Base-by-base conservation (phyloP, 92 coral and sea anemone species). In the Ricordea florida region DNA sequence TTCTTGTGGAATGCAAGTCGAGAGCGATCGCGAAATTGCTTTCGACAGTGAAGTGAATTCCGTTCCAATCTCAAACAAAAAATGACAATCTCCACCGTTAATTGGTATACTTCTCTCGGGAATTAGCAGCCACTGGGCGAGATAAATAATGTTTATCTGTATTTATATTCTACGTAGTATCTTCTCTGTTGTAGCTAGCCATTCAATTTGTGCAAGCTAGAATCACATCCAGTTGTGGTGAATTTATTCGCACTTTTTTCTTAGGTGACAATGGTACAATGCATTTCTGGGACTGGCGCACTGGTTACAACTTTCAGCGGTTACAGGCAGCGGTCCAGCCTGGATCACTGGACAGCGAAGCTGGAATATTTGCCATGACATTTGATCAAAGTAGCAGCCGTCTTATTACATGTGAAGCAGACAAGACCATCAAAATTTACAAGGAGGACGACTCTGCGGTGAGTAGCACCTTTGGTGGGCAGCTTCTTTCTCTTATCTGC, bases 281-380 rank as follows among this genome's bases (percentile, higher is more conserved):
- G 98, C 90, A 91, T 51, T 94, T 94, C 80, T 94, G 98, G 98
- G 98, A 94, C 69, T 94, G 98, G 98, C 89, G 86, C 66, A 94
- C 98, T 74, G 98, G 98, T 18, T 83, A 94, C 68, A 94, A 94
- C 66, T 94, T 94, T 73, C 98, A 94, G 56, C 91, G 98, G 45
- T 68, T 89, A 5, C 98, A 94, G 76, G 98, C 90, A 6, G 22
- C 97, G 28, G 94, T 65, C 27, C 98, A 94, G 70, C 98, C 98
- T 8, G 98, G 98, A 16, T 94, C 98, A 26, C 97, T 94, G 20
- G 98, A 94, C 69, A 94, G 98, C 64, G 98, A 94, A 48, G 93
- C 97, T 53, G 98, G 98, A 10, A 83, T 94, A 26, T 94, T 92
- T 80, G 93, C 85, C 47, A 88, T 94, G 97, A 89, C 86, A 8